Base-by-base conservation (phyloP, 2,888 invertebrate genomes). In the Amblyteles armatorius region DNA sequence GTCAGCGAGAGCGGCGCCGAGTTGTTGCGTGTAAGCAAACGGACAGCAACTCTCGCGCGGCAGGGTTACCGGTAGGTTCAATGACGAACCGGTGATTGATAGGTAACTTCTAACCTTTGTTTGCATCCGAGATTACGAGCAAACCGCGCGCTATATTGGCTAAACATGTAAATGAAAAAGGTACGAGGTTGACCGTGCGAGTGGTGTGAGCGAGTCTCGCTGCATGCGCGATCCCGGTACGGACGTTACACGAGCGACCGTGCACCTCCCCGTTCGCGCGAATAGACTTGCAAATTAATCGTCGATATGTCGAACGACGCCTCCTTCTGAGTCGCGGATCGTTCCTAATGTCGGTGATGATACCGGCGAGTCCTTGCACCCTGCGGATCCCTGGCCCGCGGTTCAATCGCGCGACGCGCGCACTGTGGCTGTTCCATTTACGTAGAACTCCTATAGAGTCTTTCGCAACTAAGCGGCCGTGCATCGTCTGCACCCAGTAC, bases 31-130 rank as follows among this genome's bases (percentile, higher is more conserved):
- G 67, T 55, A 16, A 60, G 81, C 65, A 71, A 67, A 72, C 44
- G 50, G 55, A 44, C 57, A 22, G 63, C 55, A 13, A 72, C 63
- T 81, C 77, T 67, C 84, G 63, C 60, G 65, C 69, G 55, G 36
- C 84, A 69, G 80, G 85, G 83, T 83, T 84, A 83, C 73, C 63
- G 65, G 72, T 50, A 77, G 89, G 91, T 92, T 92, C 93, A 92
- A 93, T 93, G 93, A 90, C 92, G 90, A 92, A 90, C 86, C 87
- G 86, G 84, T 92, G 92, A 92, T 92, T 92, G 92, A 92, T 92
- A 89, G 92, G 90, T 91, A 91, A 91, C 91, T 91, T 91, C 89
- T 92, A 92, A 93, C 92, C 92, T 92, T 89, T 89, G 88, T 91
- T 92, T 90, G 91, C 92, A 92, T 91, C 89, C 86, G 82, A 85